Conservation (phyloP, 2,888 invertebrate genomes). For the Uloborus plumipes region DNA sequence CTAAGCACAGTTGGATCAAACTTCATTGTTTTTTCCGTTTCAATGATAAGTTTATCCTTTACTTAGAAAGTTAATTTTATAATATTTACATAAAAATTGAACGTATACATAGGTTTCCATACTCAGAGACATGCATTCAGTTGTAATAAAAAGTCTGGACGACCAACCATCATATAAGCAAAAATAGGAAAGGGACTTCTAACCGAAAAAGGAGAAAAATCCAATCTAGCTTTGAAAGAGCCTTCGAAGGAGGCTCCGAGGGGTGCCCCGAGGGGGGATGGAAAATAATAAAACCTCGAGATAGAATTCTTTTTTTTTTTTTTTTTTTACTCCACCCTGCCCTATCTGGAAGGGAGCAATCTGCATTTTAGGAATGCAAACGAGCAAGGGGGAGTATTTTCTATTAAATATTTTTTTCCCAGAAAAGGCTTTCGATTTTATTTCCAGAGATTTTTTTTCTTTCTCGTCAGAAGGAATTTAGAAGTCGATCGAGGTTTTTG, state of each 20-base stretch:
- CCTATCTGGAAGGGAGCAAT: conserved; percentile 55
- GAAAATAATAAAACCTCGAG: conserved; percentile 60
- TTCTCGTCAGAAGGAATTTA: conserved; percentile 12
- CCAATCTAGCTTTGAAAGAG: conserved; percentile 59
- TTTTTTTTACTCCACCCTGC: conserved; percentile 10
- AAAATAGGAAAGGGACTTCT: too few relatives aligned
- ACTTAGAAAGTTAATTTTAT: too few relatives aligned
- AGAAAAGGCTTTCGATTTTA: conserved; percentile 17
- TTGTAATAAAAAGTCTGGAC: too few relatives aligned
- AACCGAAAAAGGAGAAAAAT: conserved; percentile 18
- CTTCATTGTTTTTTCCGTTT: too few relatives aligned
- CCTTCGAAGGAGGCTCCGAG: conserved; percentile 35
- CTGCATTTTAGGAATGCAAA: conserved; percentile 61
- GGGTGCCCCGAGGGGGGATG: conserved; percentile 44
- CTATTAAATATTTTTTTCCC: conserved; percentile 59
- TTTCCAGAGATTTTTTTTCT: too few relatives aligned
- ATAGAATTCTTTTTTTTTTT: conserved; percentile 31
- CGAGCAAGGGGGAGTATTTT: conserved; percentile 48
- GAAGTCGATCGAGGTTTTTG: conserved; percentile 61
- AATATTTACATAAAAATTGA: too few relatives aligned
- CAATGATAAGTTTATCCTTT: too few relatives aligned
- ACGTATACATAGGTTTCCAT: too few relatives aligned
- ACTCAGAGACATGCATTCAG: too few relatives aligned
- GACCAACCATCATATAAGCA: too few relatives aligned
- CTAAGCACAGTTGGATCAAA: too few relatives aligned